phyloP scores from a whole-genome alignment of 2,797 vertebrate species.

The Acestrorhynchus altus region DNA sequence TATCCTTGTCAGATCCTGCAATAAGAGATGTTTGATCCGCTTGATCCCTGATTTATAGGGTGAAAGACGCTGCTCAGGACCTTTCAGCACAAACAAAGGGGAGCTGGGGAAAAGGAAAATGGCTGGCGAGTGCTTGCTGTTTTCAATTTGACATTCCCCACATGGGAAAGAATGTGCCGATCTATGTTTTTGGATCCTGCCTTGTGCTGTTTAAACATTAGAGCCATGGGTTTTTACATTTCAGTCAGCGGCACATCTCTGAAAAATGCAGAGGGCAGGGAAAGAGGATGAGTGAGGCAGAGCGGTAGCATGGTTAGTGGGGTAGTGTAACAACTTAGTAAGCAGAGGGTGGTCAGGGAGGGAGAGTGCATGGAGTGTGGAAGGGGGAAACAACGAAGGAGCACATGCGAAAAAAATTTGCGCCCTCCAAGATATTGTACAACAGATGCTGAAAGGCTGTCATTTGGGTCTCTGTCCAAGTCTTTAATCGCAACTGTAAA shows the following conservation, averaged over 20 bases:
- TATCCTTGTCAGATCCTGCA: constrained; percentile 33
- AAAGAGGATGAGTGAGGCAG: neutral
- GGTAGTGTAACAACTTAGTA: neutral
- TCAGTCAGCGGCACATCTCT: constrained; percentile 33
- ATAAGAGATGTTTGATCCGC: constrained; percentile 9
- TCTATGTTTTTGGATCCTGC: constrained; percentile 44
- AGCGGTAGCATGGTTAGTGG: neutral
- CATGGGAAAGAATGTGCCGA: constrained; percentile 53
- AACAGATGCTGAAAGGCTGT: constrained; percentile 45
- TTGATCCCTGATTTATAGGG: constrained; percentile 28
- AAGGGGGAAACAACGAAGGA: neutral
- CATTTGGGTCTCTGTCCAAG: constrained; percentile 43
- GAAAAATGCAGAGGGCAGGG: neutral
- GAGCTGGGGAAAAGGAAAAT: neutral
- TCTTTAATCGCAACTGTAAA: constrained; percentile 20
- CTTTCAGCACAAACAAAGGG: constrained; percentile 12
- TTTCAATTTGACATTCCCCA: constrained; percentile 54
- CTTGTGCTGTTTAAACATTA: constrained; percentile 40
- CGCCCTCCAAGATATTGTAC: constrained; percentile 25
- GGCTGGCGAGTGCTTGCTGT: constrained; percentile 39
- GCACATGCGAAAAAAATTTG: constrained; percentile 17
- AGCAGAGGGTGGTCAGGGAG: neutral
- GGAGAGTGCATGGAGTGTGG: neutral
- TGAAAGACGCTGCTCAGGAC: constrained; percentile 27
- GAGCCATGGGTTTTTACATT: constrained; percentile 21